These are phyloP conservation scores for Hypotaenidia philippensis DNA, from an alignment of 2,797 vertebrate species.

Conservation along the genomic window DNA sequence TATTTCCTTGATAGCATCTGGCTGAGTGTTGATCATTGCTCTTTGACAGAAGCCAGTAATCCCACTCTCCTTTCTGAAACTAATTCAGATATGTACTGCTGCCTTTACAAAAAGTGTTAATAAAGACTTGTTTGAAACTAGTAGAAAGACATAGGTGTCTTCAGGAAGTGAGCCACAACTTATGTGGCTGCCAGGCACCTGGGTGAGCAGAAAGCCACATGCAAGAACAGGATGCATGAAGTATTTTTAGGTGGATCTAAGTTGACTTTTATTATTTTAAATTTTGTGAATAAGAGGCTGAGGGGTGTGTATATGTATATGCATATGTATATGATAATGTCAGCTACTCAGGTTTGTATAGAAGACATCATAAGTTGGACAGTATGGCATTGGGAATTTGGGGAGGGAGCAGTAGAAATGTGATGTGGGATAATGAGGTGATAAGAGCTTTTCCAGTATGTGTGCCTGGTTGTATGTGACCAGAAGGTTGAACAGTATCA, in stretches of 20 bases:
- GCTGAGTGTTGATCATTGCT: not conserved
- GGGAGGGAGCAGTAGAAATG: not conserved
- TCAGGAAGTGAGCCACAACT: not conserved
- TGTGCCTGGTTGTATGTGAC: not conserved
- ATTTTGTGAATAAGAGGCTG: not conserved
- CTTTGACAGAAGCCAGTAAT: not conserved
- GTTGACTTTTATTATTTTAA: not conserved
- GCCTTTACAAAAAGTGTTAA: not conserved
- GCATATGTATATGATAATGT: not conserved
- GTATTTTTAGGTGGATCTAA: not conserved
- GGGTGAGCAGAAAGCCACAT: not conserved
- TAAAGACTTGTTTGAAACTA: not conserved
- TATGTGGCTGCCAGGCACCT: not conserved
- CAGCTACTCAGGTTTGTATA: not conserved
- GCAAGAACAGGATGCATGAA: not conserved
- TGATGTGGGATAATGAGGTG: not conserved
- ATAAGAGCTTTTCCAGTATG: not conserved
- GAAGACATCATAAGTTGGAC: not conserved
- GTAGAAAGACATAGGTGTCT: not conserved
- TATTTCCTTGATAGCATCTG: not conserved
- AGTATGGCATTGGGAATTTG: not conserved
- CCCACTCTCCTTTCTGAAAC: accelerated
- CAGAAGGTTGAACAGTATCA: not conserved
- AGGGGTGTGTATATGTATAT: not conserved
- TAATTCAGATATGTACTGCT: not conserved